Evolutionary conservation across 1,140 invertebrate species (phyloP).

Genomic region (Tenebrio molitor): DNA sequence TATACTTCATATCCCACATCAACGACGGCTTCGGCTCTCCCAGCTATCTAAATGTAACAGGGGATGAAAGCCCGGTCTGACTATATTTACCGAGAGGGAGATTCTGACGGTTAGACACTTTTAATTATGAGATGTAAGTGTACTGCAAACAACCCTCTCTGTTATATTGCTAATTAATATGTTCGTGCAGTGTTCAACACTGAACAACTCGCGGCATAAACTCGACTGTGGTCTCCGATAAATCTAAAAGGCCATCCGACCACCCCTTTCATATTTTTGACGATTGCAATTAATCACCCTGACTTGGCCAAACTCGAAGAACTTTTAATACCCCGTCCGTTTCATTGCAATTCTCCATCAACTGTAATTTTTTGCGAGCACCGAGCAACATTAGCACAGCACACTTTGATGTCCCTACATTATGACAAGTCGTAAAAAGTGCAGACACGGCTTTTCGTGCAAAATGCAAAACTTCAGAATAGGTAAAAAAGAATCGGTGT

Average conservation of each 20-base stretch:
- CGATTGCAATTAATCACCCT: too few relatives aligned
- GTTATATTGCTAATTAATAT: slow-evolving; percentile 51
- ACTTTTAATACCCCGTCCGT: slow-evolving; percentile 4
- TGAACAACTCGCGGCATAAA: slow-evolving; percentile 13
- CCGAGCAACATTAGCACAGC: slow-evolving; percentile 40
- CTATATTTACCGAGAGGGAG: slow-evolving; percentile 57
- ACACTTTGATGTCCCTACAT: slow-evolving; percentile 42
- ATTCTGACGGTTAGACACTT: slow-evolving; percentile 58
- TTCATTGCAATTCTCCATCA: slow-evolving; percentile 40
- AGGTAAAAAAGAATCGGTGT: slow-evolving; percentile 4
- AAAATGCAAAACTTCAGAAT: slow-evolving; percentile 29
- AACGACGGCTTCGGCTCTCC: slow-evolving; percentile 39
- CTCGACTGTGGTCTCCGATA: slow-evolving; percentile 8
- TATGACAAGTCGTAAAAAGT: slow-evolving; percentile 48
- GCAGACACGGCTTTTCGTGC: slow-evolving; percentile 17
- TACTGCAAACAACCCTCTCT: slow-evolving; percentile 50
- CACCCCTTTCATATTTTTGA: background rate
- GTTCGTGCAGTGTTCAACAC: slow-evolving; percentile 33
- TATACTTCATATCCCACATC: slow-evolving; percentile 60
- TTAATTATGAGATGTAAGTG: slow-evolving; percentile 60
- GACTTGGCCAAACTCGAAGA: background rate
- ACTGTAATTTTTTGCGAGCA: slow-evolving; percentile 41
- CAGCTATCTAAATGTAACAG: slow-evolving; percentile 45
- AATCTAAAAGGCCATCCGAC: background rate
- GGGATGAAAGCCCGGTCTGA: slow-evolving; percentile 26